phyloP scores from a whole-genome alignment of 2,888 invertebrate species.

The Athripsodes cinereus region DNA sequence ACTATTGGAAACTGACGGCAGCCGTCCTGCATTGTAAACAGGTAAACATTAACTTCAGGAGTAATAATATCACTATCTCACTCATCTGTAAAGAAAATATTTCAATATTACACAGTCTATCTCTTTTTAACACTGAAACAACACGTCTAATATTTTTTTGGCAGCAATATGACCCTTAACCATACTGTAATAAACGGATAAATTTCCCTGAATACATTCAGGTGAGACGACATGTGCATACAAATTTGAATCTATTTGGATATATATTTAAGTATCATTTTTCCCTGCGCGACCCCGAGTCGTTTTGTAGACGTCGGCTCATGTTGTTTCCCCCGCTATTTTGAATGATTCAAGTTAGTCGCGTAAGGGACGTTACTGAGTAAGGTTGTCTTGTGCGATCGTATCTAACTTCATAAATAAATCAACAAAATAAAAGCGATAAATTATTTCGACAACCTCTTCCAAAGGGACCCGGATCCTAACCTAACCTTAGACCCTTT shows the following conservation, averaged over 20 bases:
- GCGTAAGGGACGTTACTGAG: not conserved
- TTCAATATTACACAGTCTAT: not conserved
- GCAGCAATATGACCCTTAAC: conserved; percentile 12
- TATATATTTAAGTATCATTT: not conserved
- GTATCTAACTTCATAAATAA: no score
- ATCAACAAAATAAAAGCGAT: no score
- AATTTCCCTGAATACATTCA: conserved; percentile 12
- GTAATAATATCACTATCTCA: not conserved
- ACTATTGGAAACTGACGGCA: no score
- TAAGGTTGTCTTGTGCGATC: not conserved
- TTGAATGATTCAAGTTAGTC: not conserved
- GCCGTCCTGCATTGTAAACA: not conserved
- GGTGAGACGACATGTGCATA: not conserved
- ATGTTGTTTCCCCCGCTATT: not conserved
- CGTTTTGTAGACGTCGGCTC: not conserved
- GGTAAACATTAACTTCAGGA: not conserved
- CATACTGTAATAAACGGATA: conserved; percentile 12
- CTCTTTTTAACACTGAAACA: not conserved
- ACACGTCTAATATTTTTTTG: not conserved
- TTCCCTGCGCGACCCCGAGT: not conserved
- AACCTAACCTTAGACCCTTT: no score
- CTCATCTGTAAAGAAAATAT: not conserved
- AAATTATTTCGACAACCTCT: no score
- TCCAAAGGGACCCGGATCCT: no score
- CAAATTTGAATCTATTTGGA: not conserved